These are phyloP conservation scores for Cacoxenus indagator DNA, from an alignment of 2,888 invertebrate genomes.

Conservation along the genomic window DNA sequence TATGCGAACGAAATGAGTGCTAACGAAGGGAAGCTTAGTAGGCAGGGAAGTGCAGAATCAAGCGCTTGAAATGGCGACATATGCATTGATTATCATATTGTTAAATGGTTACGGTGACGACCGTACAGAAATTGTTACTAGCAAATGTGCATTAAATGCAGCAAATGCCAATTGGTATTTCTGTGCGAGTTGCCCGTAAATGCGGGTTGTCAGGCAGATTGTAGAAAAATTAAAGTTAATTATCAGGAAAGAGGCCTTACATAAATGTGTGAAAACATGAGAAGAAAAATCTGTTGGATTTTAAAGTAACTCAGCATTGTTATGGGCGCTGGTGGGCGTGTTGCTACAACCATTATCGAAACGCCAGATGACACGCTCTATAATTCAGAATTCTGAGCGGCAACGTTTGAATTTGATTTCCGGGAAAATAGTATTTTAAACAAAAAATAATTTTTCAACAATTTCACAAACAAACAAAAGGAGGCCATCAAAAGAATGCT, in stretches of 20 bases:
- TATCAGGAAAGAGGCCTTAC: background rate
- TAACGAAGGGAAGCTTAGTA: too few species aligned
- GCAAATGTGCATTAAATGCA: background rate
- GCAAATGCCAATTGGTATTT: background rate
- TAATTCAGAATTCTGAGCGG: conserved; percentile 40
- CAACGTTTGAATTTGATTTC: conserved; percentile 50
- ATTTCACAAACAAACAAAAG: too few species aligned
- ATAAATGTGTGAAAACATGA: background rate
- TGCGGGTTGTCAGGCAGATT: conserved; percentile 19
- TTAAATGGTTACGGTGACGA: background rate
- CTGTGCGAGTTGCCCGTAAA: background rate
- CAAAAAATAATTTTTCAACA: too few species aligned
- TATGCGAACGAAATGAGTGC: too few species aligned
- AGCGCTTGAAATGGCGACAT: background rate
- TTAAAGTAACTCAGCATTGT: background rate
- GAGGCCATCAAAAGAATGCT: background rate
- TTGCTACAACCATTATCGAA: conserved; percentile 55
- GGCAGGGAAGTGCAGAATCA: background rate
- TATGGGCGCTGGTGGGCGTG: conserved; percentile 39
- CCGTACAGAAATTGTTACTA: background rate
- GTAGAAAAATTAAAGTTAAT: conserved; percentile 4
- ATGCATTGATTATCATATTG: background rate
- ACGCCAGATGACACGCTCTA: conserved; percentile 58
- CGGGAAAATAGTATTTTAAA: conserved; percentile 50
- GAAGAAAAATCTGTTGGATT: conserved; percentile 1